Percentiles rank a stretch among this genome's conserved stretches.
Conservation (phyloP, 2,888 invertebrate genomes). For the Drosophila fungiperda region DNA sequence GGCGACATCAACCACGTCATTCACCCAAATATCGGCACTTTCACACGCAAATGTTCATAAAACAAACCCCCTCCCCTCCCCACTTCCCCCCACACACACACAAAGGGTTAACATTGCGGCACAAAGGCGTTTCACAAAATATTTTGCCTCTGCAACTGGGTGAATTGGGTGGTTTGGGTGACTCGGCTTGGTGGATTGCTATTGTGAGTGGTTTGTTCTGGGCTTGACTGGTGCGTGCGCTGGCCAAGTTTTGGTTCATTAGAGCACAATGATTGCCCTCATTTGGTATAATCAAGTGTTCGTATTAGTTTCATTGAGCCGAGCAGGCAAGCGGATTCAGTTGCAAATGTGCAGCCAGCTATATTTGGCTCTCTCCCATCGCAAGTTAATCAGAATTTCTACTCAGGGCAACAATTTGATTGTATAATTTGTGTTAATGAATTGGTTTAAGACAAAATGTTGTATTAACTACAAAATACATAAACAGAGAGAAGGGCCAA, state of each 20-base stretch:
- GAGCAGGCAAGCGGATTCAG: constrained; percentile 13
- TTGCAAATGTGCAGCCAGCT: constrained; percentile 12
- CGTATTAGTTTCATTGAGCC: constrained; percentile 69
- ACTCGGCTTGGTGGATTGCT: background rate
- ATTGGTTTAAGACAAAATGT: background rate
- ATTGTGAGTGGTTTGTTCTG: constrained; percentile 10
- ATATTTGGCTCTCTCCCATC: background rate
- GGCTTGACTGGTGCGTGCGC: constrained; percentile 59
- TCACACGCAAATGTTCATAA: constrained; percentile 76
- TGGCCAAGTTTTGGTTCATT: constrained; percentile 76
- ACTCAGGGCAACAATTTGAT: background rate
- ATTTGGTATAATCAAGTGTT: constrained; percentile 77
- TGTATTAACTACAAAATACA: background rate
- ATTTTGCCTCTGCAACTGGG: constrained; percentile 56
- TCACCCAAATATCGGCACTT: constrained; percentile 78
- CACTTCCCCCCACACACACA: background rate
- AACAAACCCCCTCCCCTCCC: constrained; percentile 9
- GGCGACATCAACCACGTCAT: constrained; percentile 63
- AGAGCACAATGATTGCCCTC: constrained; percentile 79
- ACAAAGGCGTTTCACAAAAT: constrained; percentile 76
- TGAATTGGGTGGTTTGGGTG: constrained; percentile 9
- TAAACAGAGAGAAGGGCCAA: background rate
- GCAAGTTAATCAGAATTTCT: background rate
- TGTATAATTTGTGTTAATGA: background rate
- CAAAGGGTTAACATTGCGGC: constrained; percentile 62